A percentile compares a stretch with the other conserved stretches of the same genome.
These are phyloP conservation scores for Enteromius thamalakanensis DNA, from an alignment of 2,797 vertebrate genomes.

Conservation along the genomic window DNA sequence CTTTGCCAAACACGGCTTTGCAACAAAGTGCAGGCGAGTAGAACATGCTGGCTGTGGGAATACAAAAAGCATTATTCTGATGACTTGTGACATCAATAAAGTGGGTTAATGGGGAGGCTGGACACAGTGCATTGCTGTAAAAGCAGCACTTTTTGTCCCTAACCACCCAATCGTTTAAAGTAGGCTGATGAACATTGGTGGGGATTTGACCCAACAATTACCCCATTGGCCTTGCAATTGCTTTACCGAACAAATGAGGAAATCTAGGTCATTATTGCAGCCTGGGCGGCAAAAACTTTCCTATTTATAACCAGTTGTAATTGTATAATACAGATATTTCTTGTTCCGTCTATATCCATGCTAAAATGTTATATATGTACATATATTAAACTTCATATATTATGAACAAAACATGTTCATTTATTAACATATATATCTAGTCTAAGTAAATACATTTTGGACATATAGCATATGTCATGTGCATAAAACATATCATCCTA, in stretches of 20 bases:
- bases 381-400: not conserved
- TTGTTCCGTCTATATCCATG: not conserved
- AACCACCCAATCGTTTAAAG: conserved; percentile 29
- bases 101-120: conserved; percentile 54
- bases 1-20: not conserved
- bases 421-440: not conserved
- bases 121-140: conserved; percentile 38
- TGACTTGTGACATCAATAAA: conserved; percentile 47
- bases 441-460: too few relatives aligned
- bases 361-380: not conserved
- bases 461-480: not conserved
- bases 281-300: not conserved
- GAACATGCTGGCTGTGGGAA: conserved; percentile 6
- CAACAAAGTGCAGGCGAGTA: conserved; percentile 7
- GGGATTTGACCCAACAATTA: conserved; percentile 49
- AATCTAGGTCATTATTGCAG: conserved; percentile 52
- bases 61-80: conserved; percentile 37
- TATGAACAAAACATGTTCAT: not conserved
- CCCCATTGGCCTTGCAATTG: conserved; percentile 20
- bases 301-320: conserved; percentile 12
- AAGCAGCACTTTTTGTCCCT: conserved; percentile 45
- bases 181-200: conserved; percentile 43
- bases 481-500: not conserved
- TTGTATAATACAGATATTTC: not conserved
- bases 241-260: conserved; percentile 28